Evolutionary conservation across 2,113 vertebrate species (phyloP).

Genomic region (Rhea pennata): DNA sequence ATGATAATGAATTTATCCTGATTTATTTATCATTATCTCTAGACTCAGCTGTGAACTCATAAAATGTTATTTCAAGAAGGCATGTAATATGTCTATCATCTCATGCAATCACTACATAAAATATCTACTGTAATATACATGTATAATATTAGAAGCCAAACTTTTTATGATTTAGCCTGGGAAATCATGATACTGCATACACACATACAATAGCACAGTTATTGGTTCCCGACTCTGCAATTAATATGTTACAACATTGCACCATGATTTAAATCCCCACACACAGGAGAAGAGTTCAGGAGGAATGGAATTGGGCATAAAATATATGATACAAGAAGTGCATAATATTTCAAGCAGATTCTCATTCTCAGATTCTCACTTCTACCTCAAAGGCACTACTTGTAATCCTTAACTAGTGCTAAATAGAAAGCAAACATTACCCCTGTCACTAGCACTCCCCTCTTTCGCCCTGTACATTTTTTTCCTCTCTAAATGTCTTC

Average conservation of each 20-base stretch:
- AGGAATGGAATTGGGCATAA: background rate
- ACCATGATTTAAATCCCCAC: background rate
- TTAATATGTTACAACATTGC: background rate
- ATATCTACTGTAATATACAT: background rate
- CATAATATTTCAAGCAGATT: background rate
- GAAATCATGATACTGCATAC: background rate
- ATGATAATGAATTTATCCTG: background rate
- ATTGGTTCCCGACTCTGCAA: background rate
- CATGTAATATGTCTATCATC: background rate
- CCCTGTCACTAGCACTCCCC: background rate
- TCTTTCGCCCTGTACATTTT: background rate
- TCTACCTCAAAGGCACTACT: background rate
- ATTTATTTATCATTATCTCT: background rate
- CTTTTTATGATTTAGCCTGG: background rate
- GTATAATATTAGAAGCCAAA: background rate
- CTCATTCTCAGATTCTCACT: background rate
- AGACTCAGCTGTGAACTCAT: background rate
- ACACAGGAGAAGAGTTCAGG: background rate
- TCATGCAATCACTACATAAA: background rate
- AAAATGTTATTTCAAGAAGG: background rate
- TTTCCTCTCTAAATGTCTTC: background rate
- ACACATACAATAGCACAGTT: too few species aligned
- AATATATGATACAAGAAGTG: background rate
- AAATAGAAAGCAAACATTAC: background rate
- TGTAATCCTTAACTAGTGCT: background rate